These are phyloP conservation scores for Pangasius djambal DNA, from an alignment of 2,797 vertebrate species.

Conservation along the genomic window DNA sequence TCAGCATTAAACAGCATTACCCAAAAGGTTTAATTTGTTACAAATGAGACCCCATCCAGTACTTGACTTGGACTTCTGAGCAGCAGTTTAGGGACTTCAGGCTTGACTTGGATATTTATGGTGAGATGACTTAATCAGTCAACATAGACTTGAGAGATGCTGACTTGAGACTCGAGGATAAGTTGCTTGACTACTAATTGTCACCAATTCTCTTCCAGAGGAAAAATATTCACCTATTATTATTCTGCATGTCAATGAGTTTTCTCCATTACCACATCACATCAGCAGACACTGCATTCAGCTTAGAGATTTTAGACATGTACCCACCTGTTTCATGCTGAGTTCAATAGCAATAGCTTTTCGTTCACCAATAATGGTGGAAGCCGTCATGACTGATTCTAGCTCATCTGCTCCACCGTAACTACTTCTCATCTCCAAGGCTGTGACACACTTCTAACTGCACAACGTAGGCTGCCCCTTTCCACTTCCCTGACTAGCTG, in stretches of 20 bases:
- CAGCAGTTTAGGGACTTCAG: slow-evolving; percentile 2
- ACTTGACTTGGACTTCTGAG: neutral
- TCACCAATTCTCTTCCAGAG: neutral
- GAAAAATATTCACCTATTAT: neutral
- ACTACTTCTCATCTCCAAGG: neutral
- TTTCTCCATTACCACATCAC: neutral
- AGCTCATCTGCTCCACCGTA: neutral
- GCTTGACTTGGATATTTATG: neutral
- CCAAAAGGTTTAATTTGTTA: neutral
- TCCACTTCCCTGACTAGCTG: slow-evolving; percentile 33
- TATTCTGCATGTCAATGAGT: neutral
- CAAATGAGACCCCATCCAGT: neutral
- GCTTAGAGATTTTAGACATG: neutral
- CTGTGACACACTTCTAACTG: slow-evolving; percentile 41
- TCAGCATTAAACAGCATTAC: neutral
- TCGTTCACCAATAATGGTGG: neutral
- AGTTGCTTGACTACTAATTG: neutral
- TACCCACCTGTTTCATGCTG: neutral
- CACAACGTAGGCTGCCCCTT: neutral
- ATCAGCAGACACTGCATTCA: neutral
- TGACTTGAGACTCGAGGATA: neutral
- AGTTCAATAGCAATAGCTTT: neutral
- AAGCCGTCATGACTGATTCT: neutral
- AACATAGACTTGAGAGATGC: neutral
- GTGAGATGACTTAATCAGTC: neutral